Conservation (phyloP, 2,797 vertebrate species). For the Acanthornis magna region DNA sequence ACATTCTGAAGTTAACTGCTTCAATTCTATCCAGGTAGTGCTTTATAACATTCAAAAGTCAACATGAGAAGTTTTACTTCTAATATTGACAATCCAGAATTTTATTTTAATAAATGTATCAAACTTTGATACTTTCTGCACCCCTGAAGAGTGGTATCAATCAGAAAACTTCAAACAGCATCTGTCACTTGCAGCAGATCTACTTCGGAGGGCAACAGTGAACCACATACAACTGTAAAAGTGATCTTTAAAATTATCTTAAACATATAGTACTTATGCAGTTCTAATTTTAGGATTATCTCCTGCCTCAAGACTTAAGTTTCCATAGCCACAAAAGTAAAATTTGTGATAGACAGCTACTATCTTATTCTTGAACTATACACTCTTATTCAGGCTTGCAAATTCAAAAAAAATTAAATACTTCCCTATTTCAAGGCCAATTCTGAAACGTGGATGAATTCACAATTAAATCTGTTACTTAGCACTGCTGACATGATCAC, state of each 20-base stretch:
- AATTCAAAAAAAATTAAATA: background rate
- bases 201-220: background rate
- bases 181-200: background rate
- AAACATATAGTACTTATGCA: background rate
- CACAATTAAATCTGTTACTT: background rate
- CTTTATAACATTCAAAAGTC: background rate
- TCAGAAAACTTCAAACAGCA: background rate
- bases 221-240: background rate
- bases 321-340: background rate
- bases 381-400: background rate
- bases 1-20: background rate
- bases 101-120: background rate
- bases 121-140: background rate
- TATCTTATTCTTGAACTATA: background rate
- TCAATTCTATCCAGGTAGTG: background rate
- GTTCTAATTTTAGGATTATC: background rate
- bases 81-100: background rate
- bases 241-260: background rate
- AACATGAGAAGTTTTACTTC: background rate
- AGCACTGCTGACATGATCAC: background rate
- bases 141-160: background rate
- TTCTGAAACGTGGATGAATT: background rate
- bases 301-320: background rate
- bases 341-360: background rate
- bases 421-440: background rate